Conservation (phyloP, 2,113 vertebrate species). For the Percina caprodes region DNA sequence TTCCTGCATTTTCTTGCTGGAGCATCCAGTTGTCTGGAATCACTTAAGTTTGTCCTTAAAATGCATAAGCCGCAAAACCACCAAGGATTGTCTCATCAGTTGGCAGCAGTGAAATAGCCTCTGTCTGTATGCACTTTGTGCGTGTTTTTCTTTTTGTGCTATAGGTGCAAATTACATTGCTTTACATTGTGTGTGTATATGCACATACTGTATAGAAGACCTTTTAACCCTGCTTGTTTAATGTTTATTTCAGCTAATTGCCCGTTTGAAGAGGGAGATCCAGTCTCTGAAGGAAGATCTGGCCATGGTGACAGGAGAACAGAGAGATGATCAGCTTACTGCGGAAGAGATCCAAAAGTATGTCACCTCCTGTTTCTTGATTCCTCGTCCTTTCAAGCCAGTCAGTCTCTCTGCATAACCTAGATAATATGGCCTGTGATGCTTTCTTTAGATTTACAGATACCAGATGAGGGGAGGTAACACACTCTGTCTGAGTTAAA, state of each 20-base stretch:
- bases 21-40: conserved; percentile 63
- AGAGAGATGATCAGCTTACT: conserved; percentile 85
- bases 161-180: not conserved
- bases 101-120: conserved; percentile 21
- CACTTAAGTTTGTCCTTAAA: conserved; percentile 61
- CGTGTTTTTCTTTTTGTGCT: conserved; percentile 7
- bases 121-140: conserved; percentile 6
- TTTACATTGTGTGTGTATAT: conserved; percentile 8
- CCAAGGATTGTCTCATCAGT: conserved; percentile 53
- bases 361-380: conserved; percentile 18
- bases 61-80: conserved; percentile 47
- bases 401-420: not conserved
- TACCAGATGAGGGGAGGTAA: not conserved
- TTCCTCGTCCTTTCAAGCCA: not conserved
- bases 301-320: conserved; percentile 87
- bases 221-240: conserved; percentile 7
- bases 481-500: not conserved
- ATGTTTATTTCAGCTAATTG: conserved; percentile 86
- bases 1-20: conserved; percentile 52
- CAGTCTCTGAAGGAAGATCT: conserved; percentile 91
- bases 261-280: conserved; percentile 89
- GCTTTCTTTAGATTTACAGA: not conserved
- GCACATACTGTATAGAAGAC: not conserved
- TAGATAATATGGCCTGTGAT: not conserved
- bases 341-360: conserved; percentile 89